A percentile compares a stretch with the other conserved stretches of the same genome.
Conservation (phyloP, 2,797 vertebrate species). For the Schizothorax lantsangensis region DNA sequence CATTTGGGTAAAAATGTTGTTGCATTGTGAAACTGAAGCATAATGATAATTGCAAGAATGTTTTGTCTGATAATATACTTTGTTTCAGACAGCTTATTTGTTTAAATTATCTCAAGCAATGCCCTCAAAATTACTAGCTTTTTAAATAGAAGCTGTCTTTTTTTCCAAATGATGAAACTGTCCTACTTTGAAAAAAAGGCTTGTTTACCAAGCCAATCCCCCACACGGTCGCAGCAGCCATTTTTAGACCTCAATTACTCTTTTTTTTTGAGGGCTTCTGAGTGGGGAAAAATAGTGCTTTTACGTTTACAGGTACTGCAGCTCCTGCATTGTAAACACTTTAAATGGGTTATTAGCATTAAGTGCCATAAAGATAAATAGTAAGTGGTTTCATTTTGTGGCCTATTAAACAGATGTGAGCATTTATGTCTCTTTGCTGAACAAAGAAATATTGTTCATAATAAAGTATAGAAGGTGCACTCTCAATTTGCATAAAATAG, state of each 20-base stretch:
- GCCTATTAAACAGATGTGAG: conserved; percentile 15
- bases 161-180: conserved; percentile 36
- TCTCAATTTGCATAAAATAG: conserved; percentile 1
- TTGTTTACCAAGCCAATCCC: conserved; percentile 52
- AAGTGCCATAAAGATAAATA: conserved; percentile 42
- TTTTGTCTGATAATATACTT: background rate
- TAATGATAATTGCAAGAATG: background rate
- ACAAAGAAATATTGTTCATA: conserved; percentile 35
- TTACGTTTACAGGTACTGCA: conserved; percentile 32
- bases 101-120: background rate
- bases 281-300: conserved; percentile 25
- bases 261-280: conserved; percentile 21
- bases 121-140: background rate
- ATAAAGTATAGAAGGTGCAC: conserved; percentile 24
- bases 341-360: conserved; percentile 45
- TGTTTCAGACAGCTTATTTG: background rate
- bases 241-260: conserved; percentile 54
- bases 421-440: conserved; percentile 7
- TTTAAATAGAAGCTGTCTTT: conserved; percentile 35
- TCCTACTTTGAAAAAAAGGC: conserved; percentile 42
- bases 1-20: background rate
- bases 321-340: conserved; percentile 36
- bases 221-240: conserved; percentile 33
- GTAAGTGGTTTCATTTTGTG: conserved; percentile 48
- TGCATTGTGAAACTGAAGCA: background rate